Evolutionary conservation across 2,113 vertebrate genomes (phyloP).

Genomic region (Callocephalon fimbriatum): DNA sequence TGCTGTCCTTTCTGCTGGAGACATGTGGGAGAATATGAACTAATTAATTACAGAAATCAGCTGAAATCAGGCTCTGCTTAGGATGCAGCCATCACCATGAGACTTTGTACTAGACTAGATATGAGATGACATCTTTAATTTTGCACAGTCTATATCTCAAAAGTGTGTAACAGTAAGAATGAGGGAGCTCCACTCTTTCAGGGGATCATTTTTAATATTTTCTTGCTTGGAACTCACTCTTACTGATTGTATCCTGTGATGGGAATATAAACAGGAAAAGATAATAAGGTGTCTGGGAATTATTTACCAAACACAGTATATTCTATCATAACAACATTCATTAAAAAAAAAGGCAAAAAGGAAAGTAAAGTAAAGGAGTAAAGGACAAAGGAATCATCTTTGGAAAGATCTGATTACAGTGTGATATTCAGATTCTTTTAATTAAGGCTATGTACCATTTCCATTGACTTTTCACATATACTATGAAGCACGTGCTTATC

Average conservation of each 20-base stretch:
- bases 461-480: background rate
- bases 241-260: background rate
- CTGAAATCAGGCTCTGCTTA: background rate
- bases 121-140: background rate
- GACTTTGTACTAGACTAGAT: background rate
- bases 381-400: background rate
- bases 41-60: background rate
- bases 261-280: background rate
- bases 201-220: background rate
- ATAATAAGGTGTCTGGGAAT: background rate
- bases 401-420: background rate
- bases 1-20: background rate
- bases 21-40: background rate
- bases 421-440: background rate
- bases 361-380: background rate
- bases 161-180: background rate
- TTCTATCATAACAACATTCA: background rate
- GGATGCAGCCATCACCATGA: background rate
- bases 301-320: background rate
- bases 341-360: background rate
- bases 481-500: background rate
- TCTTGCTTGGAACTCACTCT: background rate
- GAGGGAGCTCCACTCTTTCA: background rate
- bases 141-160: background rate
- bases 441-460: background rate